Evolutionary conservation across 1,140 invertebrate species (phyloP).

Genomic region (Zaprionus inermis): DNA sequence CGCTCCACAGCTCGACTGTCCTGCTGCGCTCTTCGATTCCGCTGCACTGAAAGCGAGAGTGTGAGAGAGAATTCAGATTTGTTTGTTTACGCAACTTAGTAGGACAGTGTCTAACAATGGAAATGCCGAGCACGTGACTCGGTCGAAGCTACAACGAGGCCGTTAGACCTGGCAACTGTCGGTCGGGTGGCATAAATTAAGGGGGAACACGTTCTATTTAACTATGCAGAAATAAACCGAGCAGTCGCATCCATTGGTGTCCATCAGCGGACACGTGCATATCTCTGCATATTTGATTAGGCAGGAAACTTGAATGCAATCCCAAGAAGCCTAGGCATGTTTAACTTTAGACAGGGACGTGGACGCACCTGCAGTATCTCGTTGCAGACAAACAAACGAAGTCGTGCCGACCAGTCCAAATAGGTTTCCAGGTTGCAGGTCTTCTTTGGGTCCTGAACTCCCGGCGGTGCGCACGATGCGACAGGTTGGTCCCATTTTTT

Average conservation of each 20-base stretch:
- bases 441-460: slow-evolving; percentile 83
- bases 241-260: slow-evolving; percentile 3
- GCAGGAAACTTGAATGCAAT: slow-evolving; percentile 35
- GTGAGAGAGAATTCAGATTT: background rate
- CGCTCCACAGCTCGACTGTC: slow-evolving; percentile 71
- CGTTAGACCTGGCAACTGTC: background rate
- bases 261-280: slow-evolving; percentile 1
- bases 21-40: slow-evolving; percentile 65
- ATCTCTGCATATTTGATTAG: slow-evolving; percentile 34
- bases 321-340: background rate
- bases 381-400: slow-evolving; percentile 83
- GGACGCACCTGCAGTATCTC: slow-evolving; percentile 81
- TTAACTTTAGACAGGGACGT: slow-evolving; percentile 23
- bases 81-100: slow-evolving; percentile 22
- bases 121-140: slow-evolving; percentile 36
- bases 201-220: slow-evolving; percentile 9
- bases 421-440: slow-evolving; percentile 84
- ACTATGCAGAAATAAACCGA: slow-evolving; percentile 20
- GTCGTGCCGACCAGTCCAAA: slow-evolving; percentile 83
- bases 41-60: slow-evolving; percentile 50
- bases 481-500: slow-evolving; percentile 83
- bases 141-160: slow-evolving; percentile 40
- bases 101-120: slow-evolving; percentile 14
- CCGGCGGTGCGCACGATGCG: slow-evolving; percentile 73
- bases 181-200: slow-evolving; percentile 43